A percentile compares a stretch with the other conserved stretches of the same genome.
These are phyloP conservation scores for Heterochromis multidens DNA, from an alignment of 2,113 vertebrate genomes.

Conservation along the genomic window DNA sequence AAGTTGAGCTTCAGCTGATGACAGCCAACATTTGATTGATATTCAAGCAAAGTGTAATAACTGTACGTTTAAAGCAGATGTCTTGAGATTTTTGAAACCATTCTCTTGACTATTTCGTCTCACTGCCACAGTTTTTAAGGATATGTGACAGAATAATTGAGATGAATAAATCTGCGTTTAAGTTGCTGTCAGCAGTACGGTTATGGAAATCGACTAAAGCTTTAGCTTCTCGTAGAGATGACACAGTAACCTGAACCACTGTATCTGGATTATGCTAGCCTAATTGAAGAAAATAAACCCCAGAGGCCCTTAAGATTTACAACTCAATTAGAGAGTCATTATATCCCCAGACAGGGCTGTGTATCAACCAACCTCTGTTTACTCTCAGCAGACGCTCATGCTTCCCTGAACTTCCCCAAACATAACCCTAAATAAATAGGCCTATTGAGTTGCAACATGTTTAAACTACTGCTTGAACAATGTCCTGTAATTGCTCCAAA, in stretches of 20 bases:
- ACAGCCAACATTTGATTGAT: slow-evolving; percentile 21
- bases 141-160: slow-evolving; percentile 43
- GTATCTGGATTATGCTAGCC: slow-evolving; percentile 9
- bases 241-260: not conserved
- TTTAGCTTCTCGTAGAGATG: slow-evolving; percentile 14
- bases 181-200: slow-evolving; percentile 2
- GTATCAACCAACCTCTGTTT: slow-evolving; percentile 11
- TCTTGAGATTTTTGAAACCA: slow-evolving; percentile 8
- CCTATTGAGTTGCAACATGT: slow-evolving; percentile 21
- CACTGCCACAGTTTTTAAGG: not conserved
- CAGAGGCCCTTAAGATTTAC: slow-evolving; percentile 22
- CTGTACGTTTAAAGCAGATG: not conserved
- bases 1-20: not conserved
- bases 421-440: slow-evolving; percentile 22
- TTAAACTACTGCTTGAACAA: slow-evolving; percentile 28
- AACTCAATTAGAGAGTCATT: slow-evolving; percentile 22
- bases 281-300: slow-evolving; percentile 32
- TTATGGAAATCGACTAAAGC: slow-evolving; percentile 1
- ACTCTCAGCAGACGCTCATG: slow-evolving; percentile 4
- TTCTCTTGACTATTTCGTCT: not conserved
- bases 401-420: not conserved
- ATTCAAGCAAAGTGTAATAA: slow-evolving; percentile 3
- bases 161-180: slow-evolving; percentile 16
- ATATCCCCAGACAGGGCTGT: slow-evolving; percentile 4
- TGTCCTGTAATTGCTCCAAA: slow-evolving; percentile 13